Percentiles rank a stretch among this genome's conserved stretches.
Evolutionary conservation across 2,113 vertebrate genomes (phyloP).

Genomic region (Triplophysa rosa): DNA sequence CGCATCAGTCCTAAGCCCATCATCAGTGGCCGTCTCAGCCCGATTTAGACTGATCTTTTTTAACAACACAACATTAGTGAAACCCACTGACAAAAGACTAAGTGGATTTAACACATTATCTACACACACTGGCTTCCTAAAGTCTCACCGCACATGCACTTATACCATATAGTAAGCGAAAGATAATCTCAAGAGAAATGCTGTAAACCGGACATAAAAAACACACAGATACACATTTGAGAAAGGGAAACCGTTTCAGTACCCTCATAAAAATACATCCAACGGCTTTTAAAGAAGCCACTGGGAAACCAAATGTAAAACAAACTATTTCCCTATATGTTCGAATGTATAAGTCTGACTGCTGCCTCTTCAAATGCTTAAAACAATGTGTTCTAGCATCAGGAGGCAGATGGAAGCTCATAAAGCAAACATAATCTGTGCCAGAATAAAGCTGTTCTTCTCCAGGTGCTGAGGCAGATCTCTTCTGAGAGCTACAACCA

Average conservation of each 20-base stretch:
- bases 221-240: neutral
- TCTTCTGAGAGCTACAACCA: constrained; percentile 22
- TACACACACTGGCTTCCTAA: constrained; percentile 50
- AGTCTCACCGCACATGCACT: constrained; percentile 45
- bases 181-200: constrained; percentile 43
- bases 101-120: constrained; percentile 65
- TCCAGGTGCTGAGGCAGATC: constrained; percentile 20
- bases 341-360: neutral
- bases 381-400: constrained; percentile 10
- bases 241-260: neutral
- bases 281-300: neutral
- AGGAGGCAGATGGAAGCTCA: constrained; percentile 16
- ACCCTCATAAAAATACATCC: neutral
- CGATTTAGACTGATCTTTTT: constrained; percentile 65
- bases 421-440: constrained; percentile 29
- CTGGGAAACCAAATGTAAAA: neutral
- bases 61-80: constrained; percentile 64
- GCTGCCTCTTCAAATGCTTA: constrained; percentile 7
- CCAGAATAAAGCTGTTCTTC: constrained; percentile 28
- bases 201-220: constrained; percentile 14
- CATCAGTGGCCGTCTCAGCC: constrained; percentile 61
- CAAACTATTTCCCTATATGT: neutral
- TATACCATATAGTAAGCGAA: constrained; percentile 9
- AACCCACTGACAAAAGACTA: constrained; percentile 33
- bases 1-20: constrained; percentile 54